Percentiles rank a stretch among this genome's conserved stretches.
Conservation (phyloP, 2,113 vertebrate genomes). For the Zapus hudsonius region DNA sequence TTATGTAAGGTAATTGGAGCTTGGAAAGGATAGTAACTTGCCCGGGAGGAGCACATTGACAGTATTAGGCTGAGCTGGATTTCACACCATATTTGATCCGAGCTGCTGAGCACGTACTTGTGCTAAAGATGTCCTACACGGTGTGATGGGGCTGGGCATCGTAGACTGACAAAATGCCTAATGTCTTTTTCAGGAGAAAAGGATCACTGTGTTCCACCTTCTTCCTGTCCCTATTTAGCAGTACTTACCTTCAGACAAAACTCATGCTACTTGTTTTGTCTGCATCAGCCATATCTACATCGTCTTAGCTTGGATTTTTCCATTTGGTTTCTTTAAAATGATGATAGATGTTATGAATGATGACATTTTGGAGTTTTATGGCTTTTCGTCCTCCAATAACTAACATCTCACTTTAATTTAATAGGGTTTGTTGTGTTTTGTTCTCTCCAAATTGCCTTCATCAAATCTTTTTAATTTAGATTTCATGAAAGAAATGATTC, state of each 20-base stretch:
- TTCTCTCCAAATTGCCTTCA: conserved; percentile 56
- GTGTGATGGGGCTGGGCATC: neutral
- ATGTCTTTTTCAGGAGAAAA: neutral
- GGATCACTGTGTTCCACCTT: neutral
- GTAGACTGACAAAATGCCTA: neutral
- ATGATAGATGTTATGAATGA: conserved; percentile 26
- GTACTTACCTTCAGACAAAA: neutral
- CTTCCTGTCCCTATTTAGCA: neutral
- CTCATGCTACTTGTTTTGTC: neutral
- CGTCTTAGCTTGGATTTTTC: neutral
- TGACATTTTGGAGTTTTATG: conserved; percentile 18
- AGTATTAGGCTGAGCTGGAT: neutral
- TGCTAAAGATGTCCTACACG: neutral
- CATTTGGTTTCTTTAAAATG: conserved; percentile 15
- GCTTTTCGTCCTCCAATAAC: neutral
- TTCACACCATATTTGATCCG: neutral
- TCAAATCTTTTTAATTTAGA: conserved; percentile 67
- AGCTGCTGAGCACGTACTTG: neutral
- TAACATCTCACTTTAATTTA: conserved; percentile 52
- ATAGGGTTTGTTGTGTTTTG: conserved; percentile 49
- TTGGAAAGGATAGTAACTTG: neutral
- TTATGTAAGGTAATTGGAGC: neutral
- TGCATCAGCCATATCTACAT: neutral
- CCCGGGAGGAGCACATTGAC: neutral
- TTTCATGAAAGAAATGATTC: conserved; percentile 60